phyloP scores from a whole-genome alignment of 2,113 vertebrate species.

The Hyperopisus bebe region DNA sequence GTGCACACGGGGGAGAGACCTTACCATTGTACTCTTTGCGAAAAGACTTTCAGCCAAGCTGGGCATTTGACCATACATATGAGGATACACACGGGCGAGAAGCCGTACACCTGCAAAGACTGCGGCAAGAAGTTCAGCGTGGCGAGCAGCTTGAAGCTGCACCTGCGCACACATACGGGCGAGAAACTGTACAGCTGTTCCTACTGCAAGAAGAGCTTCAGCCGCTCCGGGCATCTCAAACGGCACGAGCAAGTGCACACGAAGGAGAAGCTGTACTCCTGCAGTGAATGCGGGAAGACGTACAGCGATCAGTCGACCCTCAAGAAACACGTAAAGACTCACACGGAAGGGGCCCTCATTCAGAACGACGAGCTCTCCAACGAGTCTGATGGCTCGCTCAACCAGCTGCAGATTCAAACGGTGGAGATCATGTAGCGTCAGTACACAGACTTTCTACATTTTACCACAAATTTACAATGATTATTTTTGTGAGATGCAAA shows the following conservation, averaged over 20 bases:
- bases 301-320: slow-evolving; percentile 52
- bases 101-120: slow-evolving; percentile 55
- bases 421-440: slow-evolving; percentile 13
- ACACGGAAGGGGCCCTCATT: slow-evolving; percentile 27
- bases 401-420: slow-evolving; percentile 18
- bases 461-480: neutral
- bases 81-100: slow-evolving; percentile 62
- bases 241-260: slow-evolving; percentile 61
- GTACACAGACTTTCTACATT: neutral
- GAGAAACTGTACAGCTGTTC: slow-evolving; percentile 60
- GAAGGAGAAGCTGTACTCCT: slow-evolving; percentile 50
- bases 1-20: slow-evolving; percentile 64
- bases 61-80: slow-evolving; percentile 65
- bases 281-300: slow-evolving; percentile 43
- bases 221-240: slow-evolving; percentile 56
- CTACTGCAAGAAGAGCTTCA: slow-evolving; percentile 59
- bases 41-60: slow-evolving; percentile 61
- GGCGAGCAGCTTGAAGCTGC: slow-evolving; percentile 62
- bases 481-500: neutral
- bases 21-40: slow-evolving; percentile 58
- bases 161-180: slow-evolving; percentile 60
- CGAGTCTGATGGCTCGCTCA: neutral
- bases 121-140: slow-evolving; percentile 61
- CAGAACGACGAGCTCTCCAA: slow-evolving; percentile 25
- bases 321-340: slow-evolving; percentile 51